Conservation (phyloP, 2,797 vertebrate species). For the Megaceryle alcyon region DNA sequence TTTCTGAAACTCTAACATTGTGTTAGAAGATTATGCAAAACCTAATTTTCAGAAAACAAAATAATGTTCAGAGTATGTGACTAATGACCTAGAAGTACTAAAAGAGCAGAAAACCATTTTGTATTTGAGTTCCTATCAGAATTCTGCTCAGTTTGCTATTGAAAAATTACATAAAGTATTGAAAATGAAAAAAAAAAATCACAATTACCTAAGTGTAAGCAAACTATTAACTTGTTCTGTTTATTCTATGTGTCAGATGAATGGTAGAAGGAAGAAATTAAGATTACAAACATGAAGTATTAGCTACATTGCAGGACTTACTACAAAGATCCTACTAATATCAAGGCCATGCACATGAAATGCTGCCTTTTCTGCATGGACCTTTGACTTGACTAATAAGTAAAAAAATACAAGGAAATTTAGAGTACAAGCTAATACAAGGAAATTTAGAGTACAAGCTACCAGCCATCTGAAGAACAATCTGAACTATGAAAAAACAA, state of each 20-base stretch:
- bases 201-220: neutral
- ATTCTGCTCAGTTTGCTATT: neutral
- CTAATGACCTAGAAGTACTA: neutral
- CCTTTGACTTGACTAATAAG: neutral
- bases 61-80: neutral
- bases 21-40: neutral
- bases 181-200: neutral
- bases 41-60: neutral
- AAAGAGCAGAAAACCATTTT: neutral
- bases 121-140: neutral
- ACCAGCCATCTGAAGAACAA: neutral
- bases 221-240: neutral
- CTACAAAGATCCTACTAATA: neutral
- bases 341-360: neutral
- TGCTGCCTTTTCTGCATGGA: neutral
- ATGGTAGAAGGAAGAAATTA: neutral
- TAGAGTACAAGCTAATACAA: neutral
- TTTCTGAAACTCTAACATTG: neutral
- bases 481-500: neutral
- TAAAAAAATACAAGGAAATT: neutral
- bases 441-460: neutral
- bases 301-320: neutral
- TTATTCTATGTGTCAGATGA: neutral
- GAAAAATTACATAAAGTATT: neutral
- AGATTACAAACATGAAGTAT: neutral